These are phyloP conservation scores for Spodoptera picta DNA, from an alignment of 2,888 invertebrate genomes.

Conservation along the genomic window DNA sequence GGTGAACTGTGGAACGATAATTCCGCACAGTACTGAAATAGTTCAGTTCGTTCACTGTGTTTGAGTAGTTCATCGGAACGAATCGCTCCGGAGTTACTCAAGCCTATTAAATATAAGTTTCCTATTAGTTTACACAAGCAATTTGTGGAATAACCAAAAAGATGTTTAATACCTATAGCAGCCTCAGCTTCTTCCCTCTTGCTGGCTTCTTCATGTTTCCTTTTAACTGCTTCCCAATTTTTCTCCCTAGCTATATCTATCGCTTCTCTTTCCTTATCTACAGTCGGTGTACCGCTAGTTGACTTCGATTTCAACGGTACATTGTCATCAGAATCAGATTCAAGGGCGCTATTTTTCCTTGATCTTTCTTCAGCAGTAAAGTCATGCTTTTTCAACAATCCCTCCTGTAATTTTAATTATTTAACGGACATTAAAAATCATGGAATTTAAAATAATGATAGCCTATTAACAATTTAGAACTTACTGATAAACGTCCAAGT, in stretches of 20 bases:
- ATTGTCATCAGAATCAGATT: conserved; percentile 86
- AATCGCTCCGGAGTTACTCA: too few relatives aligned
- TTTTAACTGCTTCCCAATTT: conserved; percentile 87
- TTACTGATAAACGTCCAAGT: conserved; percentile 85
- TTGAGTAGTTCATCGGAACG: too few relatives aligned
- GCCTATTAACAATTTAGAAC: conserved; percentile 40
- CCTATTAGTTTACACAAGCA: too few relatives aligned
- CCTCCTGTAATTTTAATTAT: conserved; percentile 70
- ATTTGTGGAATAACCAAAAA: too few relatives aligned
- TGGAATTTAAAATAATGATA: too few relatives aligned
- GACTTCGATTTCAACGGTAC: conserved; percentile 81
- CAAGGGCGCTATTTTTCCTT: conserved; percentile 81
- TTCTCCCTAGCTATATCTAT: conserved; percentile 87
- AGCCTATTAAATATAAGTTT: too few relatives aligned
- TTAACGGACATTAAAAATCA: neutral
- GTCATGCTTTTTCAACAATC: conserved; percentile 83
- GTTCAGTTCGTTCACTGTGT: too few relatives aligned
- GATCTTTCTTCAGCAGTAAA: conserved; percentile 74
- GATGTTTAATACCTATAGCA: conserved; percentile 75
- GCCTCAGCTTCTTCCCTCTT: conserved; percentile 85
- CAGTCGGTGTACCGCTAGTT: conserved; percentile 67
- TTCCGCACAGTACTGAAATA: too few relatives aligned
- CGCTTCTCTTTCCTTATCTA: conserved; percentile 86
- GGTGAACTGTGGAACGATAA: too few relatives aligned
- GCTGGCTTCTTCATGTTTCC: conserved; percentile 87